A percentile compares a stretch with the other conserved stretches of the same genome.
These are phyloP conservation scores for Loripinus fragilis DNA, from an alignment of 2,888 invertebrate genomes.

Conservation along the genomic window DNA sequence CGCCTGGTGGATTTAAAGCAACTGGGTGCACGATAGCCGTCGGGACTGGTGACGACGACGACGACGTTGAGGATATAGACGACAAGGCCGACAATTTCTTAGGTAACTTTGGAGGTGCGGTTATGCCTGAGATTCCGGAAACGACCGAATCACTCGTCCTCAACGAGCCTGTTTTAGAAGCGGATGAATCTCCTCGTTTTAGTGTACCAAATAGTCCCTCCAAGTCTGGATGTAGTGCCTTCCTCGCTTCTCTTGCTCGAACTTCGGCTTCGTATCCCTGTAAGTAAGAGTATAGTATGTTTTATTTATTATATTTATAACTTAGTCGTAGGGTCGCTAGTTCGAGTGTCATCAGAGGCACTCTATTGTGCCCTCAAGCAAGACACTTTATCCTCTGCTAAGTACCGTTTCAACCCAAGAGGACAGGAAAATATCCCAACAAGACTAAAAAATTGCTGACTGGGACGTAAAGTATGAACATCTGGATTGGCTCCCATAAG, in stretches of 20 bases:
- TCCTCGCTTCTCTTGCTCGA: conserved; percentile 54
- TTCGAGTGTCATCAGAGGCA: too few species aligned
- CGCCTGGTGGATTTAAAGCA: background rate
- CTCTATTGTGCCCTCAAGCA: too few species aligned
- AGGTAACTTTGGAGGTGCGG: background rate
- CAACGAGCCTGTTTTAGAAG: conserved; percentile 28
- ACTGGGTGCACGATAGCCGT: conserved; percentile 24
- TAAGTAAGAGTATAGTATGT: too few species aligned
- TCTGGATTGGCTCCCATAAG: too few species aligned
- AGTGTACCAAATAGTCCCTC: conserved; percentile 73
- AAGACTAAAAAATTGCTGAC: too few species aligned
- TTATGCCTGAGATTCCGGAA: background rate
- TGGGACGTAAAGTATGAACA: too few species aligned
- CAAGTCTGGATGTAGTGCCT: conserved; percentile 63
- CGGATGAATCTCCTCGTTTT: conserved; percentile 51
- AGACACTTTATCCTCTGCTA: too few species aligned
- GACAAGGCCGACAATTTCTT: conserved; percentile 3
- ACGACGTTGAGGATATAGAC: background rate
- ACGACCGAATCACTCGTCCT: background rate
- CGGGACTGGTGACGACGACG: background rate
- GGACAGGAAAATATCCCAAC: too few species aligned
- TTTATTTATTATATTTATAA: too few species aligned
- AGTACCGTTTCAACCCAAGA: too few species aligned
- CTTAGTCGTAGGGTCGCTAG: too few species aligned
- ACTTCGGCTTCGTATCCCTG: conserved; percentile 72